Base-by-base conservation (phyloP, 2,113 vertebrate species). In the Brachirus orientalis region DNA sequence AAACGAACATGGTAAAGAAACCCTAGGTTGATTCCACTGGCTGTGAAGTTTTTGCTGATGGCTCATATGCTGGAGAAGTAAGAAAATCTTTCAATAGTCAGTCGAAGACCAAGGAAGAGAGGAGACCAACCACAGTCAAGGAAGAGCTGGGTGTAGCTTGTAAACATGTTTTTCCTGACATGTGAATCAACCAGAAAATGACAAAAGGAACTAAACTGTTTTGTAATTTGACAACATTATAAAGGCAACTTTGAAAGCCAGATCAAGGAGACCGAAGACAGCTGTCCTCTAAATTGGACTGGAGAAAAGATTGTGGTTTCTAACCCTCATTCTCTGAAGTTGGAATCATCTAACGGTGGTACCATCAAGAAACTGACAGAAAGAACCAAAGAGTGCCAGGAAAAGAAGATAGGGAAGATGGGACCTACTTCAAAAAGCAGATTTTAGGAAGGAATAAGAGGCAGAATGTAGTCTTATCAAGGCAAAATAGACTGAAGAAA, bases 381-480 rank as follows among this genome's bases (percentile, higher is more conserved):
- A 56, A 66, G 54, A 65, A 88, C 12, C 14, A 35, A 22, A 59
- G 41, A 65, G 66, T n/a, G 58, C 35, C 1, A 44, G 41, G 64
- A 52, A 58, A 53, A 54, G 33, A 61, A 28, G 33, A 46, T 16
- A 8, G 22, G 16, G 13, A 53, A 53, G 37, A 46, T 36, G 16
- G 17, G 52, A 50, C 10, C 48, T 4, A 18, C 50, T 66, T 82
- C 60, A 5, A 51, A 63, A 40, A 57, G 14, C 37, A 66, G 61
- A 73, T 80, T 74, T 64, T 55, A 19, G 56, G 37, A 82, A 44
- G 53, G 46, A 33, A 70, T 69, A 72, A 68, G 53, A 52, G 35
- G 46, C 36, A 22, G 50, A 74, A 63, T 72, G 58, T 78, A 71
- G 78, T 83, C 66, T 77, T 48, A 50, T 72, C 53, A 53, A 60